Conservation (phyloP, 2,888 invertebrate genomes). For the Drosophila cyrtoloma region DNA sequence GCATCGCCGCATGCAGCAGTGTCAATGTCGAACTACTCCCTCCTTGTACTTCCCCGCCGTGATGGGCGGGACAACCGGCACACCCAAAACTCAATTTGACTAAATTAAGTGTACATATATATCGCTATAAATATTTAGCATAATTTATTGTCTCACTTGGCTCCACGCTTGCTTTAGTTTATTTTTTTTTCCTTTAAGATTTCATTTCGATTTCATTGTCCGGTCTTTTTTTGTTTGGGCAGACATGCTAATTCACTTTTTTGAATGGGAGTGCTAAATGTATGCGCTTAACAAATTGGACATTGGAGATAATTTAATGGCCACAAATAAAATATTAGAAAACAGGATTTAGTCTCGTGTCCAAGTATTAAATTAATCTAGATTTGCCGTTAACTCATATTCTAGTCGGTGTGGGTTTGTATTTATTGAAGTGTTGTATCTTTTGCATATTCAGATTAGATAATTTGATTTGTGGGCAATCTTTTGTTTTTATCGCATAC, state of each 20-base stretch:
- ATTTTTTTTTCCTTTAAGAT: slow-evolving; percentile 35
- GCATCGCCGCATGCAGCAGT: slow-evolving; percentile 69
- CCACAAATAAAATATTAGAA: slow-evolving; percentile 41
- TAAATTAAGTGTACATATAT: slow-evolving; percentile 61
- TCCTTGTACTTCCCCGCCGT: slow-evolving; percentile 14
- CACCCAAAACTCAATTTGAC: slow-evolving; percentile 72
- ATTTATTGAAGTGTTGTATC: slow-evolving; percentile 6
- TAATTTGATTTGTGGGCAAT: slow-evolving; percentile 18
- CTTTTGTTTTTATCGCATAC: slow-evolving; percentile 13
- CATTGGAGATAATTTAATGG: slow-evolving; percentile 59
- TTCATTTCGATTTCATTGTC: slow-evolving; percentile 32
- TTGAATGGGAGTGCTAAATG: slow-evolving; percentile 52
- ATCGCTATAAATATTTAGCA: slow-evolving; percentile 67
- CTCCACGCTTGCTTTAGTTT: slow-evolving; percentile 29
- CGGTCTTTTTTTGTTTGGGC: neutral
- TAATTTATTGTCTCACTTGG: slow-evolving; percentile 69
- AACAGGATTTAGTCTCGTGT: slow-evolving; percentile 49
- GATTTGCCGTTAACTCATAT: slow-evolving; percentile 9
- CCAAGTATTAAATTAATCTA: slow-evolving; percentile 19
- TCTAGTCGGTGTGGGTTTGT: neutral
- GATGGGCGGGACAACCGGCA: slow-evolving; percentile 38
- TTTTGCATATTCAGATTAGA: slow-evolving; percentile 21
- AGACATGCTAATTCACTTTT: slow-evolving; percentile 19
- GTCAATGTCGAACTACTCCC: slow-evolving; percentile 70
- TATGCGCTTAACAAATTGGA: slow-evolving; percentile 71